phyloP scores from a whole-genome alignment of 2,888 invertebrate species.

The Cryptosula pallasiana region DNA sequence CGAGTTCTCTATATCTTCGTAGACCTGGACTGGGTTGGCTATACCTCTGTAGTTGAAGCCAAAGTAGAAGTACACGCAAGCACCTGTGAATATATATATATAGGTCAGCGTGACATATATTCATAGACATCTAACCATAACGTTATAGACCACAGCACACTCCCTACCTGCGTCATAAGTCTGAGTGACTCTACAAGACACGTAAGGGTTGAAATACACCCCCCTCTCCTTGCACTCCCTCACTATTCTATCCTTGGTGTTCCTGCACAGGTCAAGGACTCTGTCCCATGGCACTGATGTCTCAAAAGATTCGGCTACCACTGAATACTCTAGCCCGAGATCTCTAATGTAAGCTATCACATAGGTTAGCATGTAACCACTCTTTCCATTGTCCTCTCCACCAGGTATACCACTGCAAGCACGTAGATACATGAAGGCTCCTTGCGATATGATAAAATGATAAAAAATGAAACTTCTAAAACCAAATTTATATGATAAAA shows the following conservation, averaged over 20 bases:
- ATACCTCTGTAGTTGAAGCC: conserved; percentile 66
- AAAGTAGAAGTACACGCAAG: conserved; percentile 93
- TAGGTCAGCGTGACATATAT: background rate
- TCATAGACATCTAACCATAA: too few species aligned
- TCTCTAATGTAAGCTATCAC: conserved; percentile 98
- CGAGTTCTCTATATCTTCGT: conserved; percentile 77
- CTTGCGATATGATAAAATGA: too few species aligned
- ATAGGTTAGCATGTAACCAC: conserved; percentile 93
- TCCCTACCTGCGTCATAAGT: conserved; percentile 76
- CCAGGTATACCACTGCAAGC: conserved; percentile 70
- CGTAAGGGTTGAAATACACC: conserved; percentile 54
- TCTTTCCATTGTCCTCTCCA: conserved; percentile 86
- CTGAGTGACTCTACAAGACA: conserved; percentile 72
- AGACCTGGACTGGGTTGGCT: conserved; percentile 70
- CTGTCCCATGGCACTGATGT: conserved; percentile 97
- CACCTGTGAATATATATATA: conserved; percentile 68
- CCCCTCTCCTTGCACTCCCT: conserved; percentile 57
- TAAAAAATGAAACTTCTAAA: too few species aligned
- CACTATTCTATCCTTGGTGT: conserved; percentile 77
- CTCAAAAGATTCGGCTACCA: conserved; percentile 95
- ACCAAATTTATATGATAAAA: too few species aligned
- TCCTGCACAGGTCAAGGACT: conserved; percentile 72
- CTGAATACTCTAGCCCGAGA: conserved; percentile 76
- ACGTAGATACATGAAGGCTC: too few species aligned
- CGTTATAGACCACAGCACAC: too few species aligned